phyloP scores from a whole-genome alignment of 2,797 vertebrate genomes.

The Acanthurus leucopareius region DNA sequence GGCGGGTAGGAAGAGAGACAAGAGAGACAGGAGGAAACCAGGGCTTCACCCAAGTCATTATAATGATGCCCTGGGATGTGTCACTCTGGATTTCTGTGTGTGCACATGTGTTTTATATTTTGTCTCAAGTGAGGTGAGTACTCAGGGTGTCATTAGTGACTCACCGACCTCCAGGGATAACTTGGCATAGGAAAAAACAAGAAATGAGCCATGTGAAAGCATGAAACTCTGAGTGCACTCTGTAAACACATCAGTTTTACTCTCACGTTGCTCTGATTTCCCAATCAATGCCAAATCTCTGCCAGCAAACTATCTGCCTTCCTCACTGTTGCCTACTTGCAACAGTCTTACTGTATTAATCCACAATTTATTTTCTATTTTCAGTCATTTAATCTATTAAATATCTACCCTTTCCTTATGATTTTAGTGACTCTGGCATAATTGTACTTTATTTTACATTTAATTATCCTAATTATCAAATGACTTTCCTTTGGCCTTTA shows the following conservation, averaged over 20 bases:
- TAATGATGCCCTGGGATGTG: constrained; percentile 51
- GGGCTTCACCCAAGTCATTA: constrained; percentile 46
- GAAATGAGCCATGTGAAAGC: constrained; percentile 32
- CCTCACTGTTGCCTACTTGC: no score
- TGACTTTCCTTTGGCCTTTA: no score
- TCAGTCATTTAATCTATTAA: no score
- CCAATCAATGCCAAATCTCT: constrained; percentile 54
- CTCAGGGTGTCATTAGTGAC: constrained; percentile 57
- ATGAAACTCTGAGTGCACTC: constrained; percentile 32
- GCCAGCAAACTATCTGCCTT: constrained; percentile 5
- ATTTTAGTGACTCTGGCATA: no score
- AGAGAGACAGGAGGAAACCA: constrained; percentile 40
- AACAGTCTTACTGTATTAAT: no score
- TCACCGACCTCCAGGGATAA: constrained; percentile 48
- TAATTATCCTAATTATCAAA: no score
- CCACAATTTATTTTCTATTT: no score
- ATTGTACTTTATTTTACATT: no score
- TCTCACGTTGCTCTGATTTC: constrained; percentile 21
- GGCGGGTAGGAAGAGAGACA: constrained; percentile 51
- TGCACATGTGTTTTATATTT: constrained; percentile 38
- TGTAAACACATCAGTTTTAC: constrained; percentile 45
- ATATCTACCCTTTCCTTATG: no score
- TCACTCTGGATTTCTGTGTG: constrained; percentile 35
- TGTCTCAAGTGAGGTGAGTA: constrained; percentile 52
- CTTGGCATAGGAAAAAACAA: constrained; percentile 35